Base-by-base conservation (phyloP, 2,888 invertebrate species). In the Cyclophora punctaria region DNA sequence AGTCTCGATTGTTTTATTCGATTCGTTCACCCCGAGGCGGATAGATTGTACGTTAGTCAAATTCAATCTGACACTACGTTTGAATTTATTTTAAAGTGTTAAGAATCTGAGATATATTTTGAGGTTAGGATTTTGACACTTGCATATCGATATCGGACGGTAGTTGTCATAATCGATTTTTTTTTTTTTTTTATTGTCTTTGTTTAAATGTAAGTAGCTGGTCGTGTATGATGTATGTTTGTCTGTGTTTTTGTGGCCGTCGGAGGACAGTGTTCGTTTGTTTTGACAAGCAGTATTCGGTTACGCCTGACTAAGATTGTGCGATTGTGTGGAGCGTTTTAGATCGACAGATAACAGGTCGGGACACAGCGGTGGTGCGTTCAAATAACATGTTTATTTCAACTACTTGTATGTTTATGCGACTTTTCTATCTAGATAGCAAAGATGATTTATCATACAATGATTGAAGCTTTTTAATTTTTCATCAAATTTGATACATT, bases 261-360 rank as follows among this genome's bases (percentile, higher is more conserved):
- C 61, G 63, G 64, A 70, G 70, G 74, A 75, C 74, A 70, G 67
- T 63, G 65, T 71, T 63, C 74, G 77, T 83, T 78, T 86, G 83
- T 86, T 87, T 85, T 86, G 87, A 88, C 85, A 86, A 85, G 67
- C 76, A 71, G 78, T 83, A 76, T 80, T 74, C 78, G 79, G 81
- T 77, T 75, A 79, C 82, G 74, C 72, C 81, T 79, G 80, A 83
- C 83, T 81, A 72, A 79, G 85, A 83, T 84, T 75, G 77, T 75
- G 73, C 75, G 86, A 84, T 85, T 77, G 69, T 70, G 73, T 78
- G 69, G 71, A 77, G 70, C 83, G 73, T 82, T 84, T 85, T 79
- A 85, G 86, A 87, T 87, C 60, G 57, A 58, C 49, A 75, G 86
- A 87, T 87, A 86, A 77, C 57, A 50, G 7, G 5, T 33, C 48